Base-by-base conservation (phyloP, 2,797 vertebrate species). In the Phrynocephalus guinanensis region DNA sequence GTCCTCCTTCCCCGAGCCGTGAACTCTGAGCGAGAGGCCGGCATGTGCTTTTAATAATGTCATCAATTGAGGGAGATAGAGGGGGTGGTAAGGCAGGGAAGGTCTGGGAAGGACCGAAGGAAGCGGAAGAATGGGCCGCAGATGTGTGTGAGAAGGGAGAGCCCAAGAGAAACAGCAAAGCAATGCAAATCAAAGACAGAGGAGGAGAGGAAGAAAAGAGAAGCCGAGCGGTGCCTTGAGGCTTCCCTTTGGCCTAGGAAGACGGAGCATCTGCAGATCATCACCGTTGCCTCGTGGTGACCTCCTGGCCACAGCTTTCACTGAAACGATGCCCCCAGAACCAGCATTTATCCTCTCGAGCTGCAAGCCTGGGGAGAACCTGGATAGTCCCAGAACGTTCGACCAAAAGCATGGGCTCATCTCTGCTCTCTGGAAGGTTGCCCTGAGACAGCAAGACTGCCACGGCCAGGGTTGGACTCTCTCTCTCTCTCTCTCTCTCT, bases 1-100 rank as follows among this genome's bases (percentile, higher is more conserved):
- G 71, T 15, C 33, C 79, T 56, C 33, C 79, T 56, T 67, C 90
- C 92, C 91, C 87, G 90, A 89, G 89, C 77, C 84, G 63, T 70
- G 66, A 3, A n/a, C 86, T 83, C 84, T 48, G 9, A 1, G 81
- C 76, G 48, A 87, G 63, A 79, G 66, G 7, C 87, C 87, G 83
- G 92, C 89, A 93, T 68, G 63, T 73, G 85, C 6, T 83, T 94
- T 86, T 4, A 6, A 79, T 73, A 5, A 73, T 63, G 2, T 33
- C 52, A 52, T 52, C 20, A 22, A 3, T 13, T 18, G 20, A 52
- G 13, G 44, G 68, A 16, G 68, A 87, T 90, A 92, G 92, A 92
- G 76, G 50, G 20, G 33, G n/a, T 68, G 33, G 16, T n/a, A 7
- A 24, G 50, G 22, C 3, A 63, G 68, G 6, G 68, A 87, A 90